Base-by-base conservation (phyloP, 1,140 invertebrate genomes). In the Scylla paramamosain region DNA sequence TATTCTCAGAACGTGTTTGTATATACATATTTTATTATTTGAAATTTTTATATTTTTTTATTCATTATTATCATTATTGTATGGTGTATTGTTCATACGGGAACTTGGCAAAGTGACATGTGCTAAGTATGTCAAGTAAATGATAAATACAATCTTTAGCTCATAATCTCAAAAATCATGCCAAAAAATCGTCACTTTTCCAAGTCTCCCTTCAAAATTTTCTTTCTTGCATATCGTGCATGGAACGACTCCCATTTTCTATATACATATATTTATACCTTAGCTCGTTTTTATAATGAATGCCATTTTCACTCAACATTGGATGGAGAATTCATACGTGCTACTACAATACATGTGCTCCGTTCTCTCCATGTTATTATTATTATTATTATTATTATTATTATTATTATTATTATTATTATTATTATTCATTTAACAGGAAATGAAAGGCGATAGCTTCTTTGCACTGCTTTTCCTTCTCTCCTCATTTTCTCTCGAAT, bases 191-290 rank as follows among this genome's bases (percentile, higher is more conserved):
- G 82, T 93, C 83, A 93, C 83, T 93, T 93, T 93, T 45, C 28
- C 83, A 31, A 31, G 29, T 14, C 46, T 93, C 83, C 84, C 28
- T 39, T 59, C 67, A 77, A 77, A 77, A n/a, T 77, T 77, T 77
- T 87, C 86, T 93, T 93, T 46, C 77, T 77, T 93, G 92, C 92
- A 93, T 93, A 93, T 87, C 83, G 83, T 93, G 92, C 92, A 93
- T 93, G 92, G 92, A 48, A 93, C 92, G 83, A 93, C 83, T 93
- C 82, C 83, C 82, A 86, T 93, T 93, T 93, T 93, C 83, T 32
- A 91, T 39, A 77, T 77, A 4, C 20, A 77, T 77, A 77, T 77
- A 77, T 77, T 77, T 77, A 77, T 77, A n/a, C 67, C 67, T 77
- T 77, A 77, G 67, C 67, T 77, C 67, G 67, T 77, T 77, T 59